phyloP scores from a whole-genome alignment of 2,113 vertebrate genomes.

The Smithornis capensis region DNA sequence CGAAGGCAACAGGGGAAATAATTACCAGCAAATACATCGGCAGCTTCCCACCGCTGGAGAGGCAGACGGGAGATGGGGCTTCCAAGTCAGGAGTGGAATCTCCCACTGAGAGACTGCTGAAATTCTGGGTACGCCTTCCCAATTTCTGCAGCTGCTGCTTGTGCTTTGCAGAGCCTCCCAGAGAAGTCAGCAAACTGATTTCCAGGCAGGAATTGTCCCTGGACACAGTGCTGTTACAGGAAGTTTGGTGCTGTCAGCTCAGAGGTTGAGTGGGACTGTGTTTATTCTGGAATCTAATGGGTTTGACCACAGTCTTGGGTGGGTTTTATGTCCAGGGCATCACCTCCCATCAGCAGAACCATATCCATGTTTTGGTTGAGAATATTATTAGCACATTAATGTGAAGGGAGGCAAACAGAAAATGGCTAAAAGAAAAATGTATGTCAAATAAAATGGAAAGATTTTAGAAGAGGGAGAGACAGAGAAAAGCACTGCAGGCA shows the following conservation, averaged over 20 bases:
- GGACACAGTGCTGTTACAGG: neutral
- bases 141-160: neutral
- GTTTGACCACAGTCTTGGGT: neutral
- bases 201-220: neutral
- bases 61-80: neutral
- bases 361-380: neutral
- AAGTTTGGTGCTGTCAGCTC: neutral
- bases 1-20: conserved; percentile 31
- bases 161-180: neutral
- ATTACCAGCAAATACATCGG: conserved; percentile 20
- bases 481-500: neutral
- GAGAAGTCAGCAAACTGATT: neutral
- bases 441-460: neutral
- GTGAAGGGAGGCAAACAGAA: neutral
- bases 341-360: neutral
- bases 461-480: neutral
- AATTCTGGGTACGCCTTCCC: neutral
- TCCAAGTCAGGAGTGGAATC: neutral
- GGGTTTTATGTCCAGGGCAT: neutral
- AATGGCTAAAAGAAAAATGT: neutral
- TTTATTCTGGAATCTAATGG: neutral
- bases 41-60: neutral
- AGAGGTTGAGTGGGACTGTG: neutral
- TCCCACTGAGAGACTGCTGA: neutral
- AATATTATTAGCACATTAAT: neutral